These are phyloP conservation scores for Lithobates sylvaticus DNA, from an alignment of 2,797 vertebrate genomes.

Conservation along the genomic window DNA sequence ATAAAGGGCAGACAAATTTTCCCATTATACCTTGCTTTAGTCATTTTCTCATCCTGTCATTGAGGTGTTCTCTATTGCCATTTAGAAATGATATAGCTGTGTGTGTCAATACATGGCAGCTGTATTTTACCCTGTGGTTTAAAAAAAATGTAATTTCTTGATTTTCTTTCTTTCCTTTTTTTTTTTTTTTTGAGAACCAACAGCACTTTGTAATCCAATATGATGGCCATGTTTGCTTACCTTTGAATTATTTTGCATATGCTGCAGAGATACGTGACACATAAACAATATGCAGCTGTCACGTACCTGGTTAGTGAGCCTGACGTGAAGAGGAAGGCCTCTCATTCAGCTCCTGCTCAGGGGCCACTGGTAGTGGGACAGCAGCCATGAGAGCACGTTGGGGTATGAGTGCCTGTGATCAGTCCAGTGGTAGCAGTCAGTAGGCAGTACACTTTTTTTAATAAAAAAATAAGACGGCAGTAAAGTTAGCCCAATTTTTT, in stretches of 20 bases:
- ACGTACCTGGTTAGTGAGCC: too few relatives aligned
- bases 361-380: too few relatives aligned
- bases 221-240: constrained; percentile 8
- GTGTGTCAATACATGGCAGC: neutral
- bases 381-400: too few relatives aligned
- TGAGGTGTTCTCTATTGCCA: neutral
- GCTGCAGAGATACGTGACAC: neutral
- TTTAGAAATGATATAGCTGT: constrained; percentile 22
- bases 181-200: neutral
- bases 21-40: neutral
- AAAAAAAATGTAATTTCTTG: neutral
- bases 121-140: constrained; percentile 12
- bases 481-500: too few relatives aligned
- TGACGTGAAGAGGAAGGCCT: too few relatives aligned
- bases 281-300: neutral
- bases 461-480: too few relatives aligned
- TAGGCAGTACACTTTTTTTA: too few relatives aligned
- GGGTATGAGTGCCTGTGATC: too few relatives aligned
- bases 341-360: too few relatives aligned
- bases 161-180: neutral
- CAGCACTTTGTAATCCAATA: neutral
- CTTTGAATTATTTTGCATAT: constrained; percentile 5
- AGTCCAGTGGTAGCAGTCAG: too few relatives aligned
- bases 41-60: neutral
- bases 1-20: constrained; percentile 30